These are phyloP conservation scores for Mallotus villosus DNA, from an alignment of 2,797 vertebrate species.

Conservation along the genomic window DNA sequence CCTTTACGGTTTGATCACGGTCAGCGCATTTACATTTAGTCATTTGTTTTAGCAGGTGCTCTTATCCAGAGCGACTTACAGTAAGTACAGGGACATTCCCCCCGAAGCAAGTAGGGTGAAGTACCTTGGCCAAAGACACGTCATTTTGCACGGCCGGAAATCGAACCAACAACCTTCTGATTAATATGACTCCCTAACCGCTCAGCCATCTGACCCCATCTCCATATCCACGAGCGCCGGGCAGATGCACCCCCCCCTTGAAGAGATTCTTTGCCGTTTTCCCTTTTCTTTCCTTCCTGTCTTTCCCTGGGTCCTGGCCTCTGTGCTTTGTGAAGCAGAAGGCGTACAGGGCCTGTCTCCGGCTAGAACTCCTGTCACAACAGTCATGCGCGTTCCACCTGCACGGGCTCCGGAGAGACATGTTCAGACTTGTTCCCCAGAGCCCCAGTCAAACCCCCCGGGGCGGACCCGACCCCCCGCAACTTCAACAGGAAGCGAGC, in stretches of 20 bases:
- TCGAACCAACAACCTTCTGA: too few species aligned
- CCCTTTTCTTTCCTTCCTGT: not conserved
- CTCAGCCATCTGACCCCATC: too few species aligned
- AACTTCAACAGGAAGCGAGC: too few species aligned
- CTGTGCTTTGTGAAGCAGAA: conserved; percentile 30
- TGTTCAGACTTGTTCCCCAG: conserved; percentile 42
- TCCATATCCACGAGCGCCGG: conserved; percentile 12
- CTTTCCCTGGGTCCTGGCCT: conserved; percentile 23
- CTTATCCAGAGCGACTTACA: too few species aligned
- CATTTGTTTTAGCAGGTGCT: too few species aligned
- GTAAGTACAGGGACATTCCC: too few species aligned
- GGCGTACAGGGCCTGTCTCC: conserved; percentile 38
- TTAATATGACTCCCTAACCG: too few species aligned
- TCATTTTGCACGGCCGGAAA: too few species aligned
- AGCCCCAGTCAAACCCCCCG: not conserved
- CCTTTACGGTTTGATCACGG: not conserved
- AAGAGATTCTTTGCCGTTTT: not conserved
- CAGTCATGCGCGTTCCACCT: conserved; percentile 21
- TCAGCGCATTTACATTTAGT: too few species aligned
- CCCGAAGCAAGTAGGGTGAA: too few species aligned
- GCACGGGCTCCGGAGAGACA: conserved; percentile 35
- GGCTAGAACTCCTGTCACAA: conserved; percentile 53
- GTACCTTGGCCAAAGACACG: too few species aligned
- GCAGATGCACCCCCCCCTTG: conserved; percentile 29
- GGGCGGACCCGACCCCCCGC: too few species aligned